Evolutionary conservation across 2,797 vertebrate species (phyloP).

Genomic region (Etheostoma nigrum): DNA sequence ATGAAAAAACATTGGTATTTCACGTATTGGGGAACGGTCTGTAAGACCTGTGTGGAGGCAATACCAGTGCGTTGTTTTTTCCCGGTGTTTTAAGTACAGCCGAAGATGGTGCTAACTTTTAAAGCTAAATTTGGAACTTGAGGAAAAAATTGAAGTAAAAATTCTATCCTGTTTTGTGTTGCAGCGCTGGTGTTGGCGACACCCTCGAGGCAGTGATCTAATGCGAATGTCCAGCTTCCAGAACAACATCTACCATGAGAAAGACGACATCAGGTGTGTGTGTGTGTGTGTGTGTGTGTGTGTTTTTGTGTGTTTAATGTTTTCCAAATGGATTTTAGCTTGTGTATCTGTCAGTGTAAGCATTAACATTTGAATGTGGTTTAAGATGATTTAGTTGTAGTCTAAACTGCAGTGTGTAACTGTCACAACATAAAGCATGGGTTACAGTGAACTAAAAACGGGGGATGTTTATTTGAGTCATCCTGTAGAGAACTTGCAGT

Average conservation of each 20-base stretch:
- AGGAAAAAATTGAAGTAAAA: not conserved
- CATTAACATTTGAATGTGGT: constrained; percentile 1
- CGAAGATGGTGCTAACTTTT: not conserved
- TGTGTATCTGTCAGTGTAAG: not conserved
- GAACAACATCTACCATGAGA: constrained; percentile 92
- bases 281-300: not conserved
- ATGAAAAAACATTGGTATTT: too few relatives aligned
- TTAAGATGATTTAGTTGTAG: not conserved
- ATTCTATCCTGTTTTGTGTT: constrained; percentile 20
- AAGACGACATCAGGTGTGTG: constrained; percentile 90
- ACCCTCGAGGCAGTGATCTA: constrained; percentile 90
- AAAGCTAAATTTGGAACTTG: not conserved
- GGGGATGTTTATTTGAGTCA: constrained; percentile 6
- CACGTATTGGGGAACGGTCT: too few relatives aligned
- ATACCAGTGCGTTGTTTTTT: too few relatives aligned
- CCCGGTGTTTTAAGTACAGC: too few relatives aligned
- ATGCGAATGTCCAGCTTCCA: constrained; percentile 91
- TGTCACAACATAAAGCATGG: constrained; percentile 10
- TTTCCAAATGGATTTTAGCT: not conserved
- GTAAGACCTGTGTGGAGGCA: too few relatives aligned
- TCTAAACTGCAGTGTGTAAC: not conserved
- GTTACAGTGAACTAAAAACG: constrained; percentile 9
- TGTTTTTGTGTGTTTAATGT: not conserved
- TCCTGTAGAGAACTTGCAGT: not conserved
- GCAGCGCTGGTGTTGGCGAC: constrained; percentile 93